These are phyloP conservation scores for Paracentrotus lividus DNA, from an alignment of 53 echinoderm and acorn worm species.

Conservation along the genomic window DNA sequence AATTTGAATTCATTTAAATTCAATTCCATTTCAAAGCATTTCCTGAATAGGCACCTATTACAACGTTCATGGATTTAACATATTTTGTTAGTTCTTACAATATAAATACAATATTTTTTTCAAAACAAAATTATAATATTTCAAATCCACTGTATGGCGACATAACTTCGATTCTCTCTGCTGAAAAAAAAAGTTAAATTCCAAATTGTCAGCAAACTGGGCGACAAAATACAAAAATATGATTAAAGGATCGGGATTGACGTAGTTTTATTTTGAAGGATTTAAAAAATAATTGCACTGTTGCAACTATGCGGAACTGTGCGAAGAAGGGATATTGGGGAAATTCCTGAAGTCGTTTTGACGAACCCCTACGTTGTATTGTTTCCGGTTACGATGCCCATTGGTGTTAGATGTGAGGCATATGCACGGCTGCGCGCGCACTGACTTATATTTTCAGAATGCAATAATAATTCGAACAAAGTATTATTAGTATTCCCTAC, in stretches of 20 bases:
- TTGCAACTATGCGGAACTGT: conserved; percentile 7
- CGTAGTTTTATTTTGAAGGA: not conserved
- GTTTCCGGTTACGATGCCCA: conserved; percentile 26
- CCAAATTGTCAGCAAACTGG: not conserved
- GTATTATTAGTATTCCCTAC: conserved; percentile 64
- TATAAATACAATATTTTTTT: no score
- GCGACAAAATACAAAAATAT: not conserved
- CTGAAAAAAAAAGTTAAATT: not conserved
- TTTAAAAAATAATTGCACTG: not conserved
- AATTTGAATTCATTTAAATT: no score
- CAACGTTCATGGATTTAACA: no score
- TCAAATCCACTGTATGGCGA: no score
- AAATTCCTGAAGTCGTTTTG: not conserved
- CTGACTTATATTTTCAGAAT: not conserved
- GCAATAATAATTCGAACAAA: conserved; percentile 43
- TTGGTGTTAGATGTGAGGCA: conserved; percentile 5
- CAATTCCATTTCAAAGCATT: no score
- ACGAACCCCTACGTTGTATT: conserved; percentile 23
- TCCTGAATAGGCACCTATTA: no score
- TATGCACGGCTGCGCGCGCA: conserved; percentile 28
- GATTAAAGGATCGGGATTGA: not conserved
- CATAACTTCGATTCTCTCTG: no score
- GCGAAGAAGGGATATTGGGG: conserved; percentile 15
- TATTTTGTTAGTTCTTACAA: no score
- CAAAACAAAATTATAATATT: no score